Evolutionary conservation across 2,888 invertebrate species (phyloP).

Genomic region (Cephus pulcher): DNA sequence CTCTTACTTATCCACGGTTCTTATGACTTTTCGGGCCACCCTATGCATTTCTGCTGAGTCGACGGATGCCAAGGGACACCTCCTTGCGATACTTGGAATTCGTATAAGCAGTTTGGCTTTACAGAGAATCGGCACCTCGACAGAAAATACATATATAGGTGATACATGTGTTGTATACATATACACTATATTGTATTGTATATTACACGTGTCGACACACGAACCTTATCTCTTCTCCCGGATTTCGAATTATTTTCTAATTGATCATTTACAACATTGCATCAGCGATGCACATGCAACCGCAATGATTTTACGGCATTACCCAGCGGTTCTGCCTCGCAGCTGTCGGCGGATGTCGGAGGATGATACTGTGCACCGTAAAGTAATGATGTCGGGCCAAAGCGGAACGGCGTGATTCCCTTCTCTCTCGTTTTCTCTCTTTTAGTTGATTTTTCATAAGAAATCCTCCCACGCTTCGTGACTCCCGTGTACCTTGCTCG

Average conservation of each 20-base stretch:
- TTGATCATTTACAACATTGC: conserved; percentile 9
- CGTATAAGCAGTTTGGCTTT: not conserved
- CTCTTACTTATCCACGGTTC: no score
- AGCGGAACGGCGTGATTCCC: not conserved
- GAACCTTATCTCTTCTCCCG: not conserved
- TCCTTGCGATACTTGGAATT: not conserved
- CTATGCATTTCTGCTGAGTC: not conserved
- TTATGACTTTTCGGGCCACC: no score
- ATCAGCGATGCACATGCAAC: not conserved
- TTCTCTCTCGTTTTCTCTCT: not conserved
- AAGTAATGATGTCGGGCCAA: not conserved
- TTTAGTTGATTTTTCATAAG: not conserved
- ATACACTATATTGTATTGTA: not conserved
- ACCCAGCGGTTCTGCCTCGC: not conserved
- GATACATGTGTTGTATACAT: not conserved
- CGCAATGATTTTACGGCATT: not conserved
- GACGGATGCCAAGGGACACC: not conserved
- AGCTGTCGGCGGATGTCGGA: not conserved
- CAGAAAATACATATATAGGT: not conserved
- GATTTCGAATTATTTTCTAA: conserved; percentile 5
- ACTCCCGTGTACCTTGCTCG: not conserved
- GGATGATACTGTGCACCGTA: not conserved
- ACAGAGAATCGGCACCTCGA: not conserved
- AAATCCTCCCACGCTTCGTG: not conserved
- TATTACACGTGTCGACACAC: conserved; percentile 7